phyloP scores from a whole-genome alignment of 2,888 invertebrate genomes.

The Melinaea menophilus region DNA sequence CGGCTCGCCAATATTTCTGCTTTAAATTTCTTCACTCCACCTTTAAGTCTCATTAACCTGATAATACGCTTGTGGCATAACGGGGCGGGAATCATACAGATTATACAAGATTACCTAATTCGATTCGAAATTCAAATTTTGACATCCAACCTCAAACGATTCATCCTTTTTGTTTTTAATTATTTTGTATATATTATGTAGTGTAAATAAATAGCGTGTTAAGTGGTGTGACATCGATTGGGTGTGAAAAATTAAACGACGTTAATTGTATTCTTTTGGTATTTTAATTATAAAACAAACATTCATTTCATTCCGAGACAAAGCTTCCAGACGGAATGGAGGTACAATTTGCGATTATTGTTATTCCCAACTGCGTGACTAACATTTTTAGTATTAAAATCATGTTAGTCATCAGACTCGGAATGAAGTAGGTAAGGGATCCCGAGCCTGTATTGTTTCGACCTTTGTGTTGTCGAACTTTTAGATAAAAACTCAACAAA shows the following conservation, averaged over 20 bases:
- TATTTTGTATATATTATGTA: not conserved
- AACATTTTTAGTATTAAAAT: slow-evolving; percentile 23
- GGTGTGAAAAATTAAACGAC: slow-evolving; percentile 1
- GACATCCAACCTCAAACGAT: no score
- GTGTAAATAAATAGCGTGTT: not conserved
- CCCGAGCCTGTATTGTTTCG: slow-evolving; percentile 1
- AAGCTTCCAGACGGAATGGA: slow-evolving; percentile 8
- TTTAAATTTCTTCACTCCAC: slow-evolving; percentile 27
- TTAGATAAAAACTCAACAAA: no score
- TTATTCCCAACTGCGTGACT: slow-evolving; percentile 23
- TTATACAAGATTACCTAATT: slow-evolving; percentile 12
- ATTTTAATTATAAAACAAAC: slow-evolving; percentile 5
- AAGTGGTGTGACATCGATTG: not conserved
- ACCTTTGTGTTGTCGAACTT: not conserved
- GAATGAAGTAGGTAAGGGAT: slow-evolving; percentile 14
- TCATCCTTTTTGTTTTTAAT: no score
- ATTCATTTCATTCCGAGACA: slow-evolving; percentile 10
- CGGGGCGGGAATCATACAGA: slow-evolving; percentile 21
- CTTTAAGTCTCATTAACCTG: slow-evolving; percentile 26
- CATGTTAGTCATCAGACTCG: slow-evolving; percentile 21
- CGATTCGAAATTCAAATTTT: no score
- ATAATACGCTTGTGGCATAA: slow-evolving; percentile 23
- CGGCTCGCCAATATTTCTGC: slow-evolving; percentile 24
- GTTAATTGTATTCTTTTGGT: not conserved
- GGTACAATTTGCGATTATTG: slow-evolving; percentile 21